A percentile compares a stretch with the other conserved stretches of the same genome.
Evolutionary conservation across 2,113 vertebrate species (phyloP).

Genomic region (Pachycephala philippinensis): DNA sequence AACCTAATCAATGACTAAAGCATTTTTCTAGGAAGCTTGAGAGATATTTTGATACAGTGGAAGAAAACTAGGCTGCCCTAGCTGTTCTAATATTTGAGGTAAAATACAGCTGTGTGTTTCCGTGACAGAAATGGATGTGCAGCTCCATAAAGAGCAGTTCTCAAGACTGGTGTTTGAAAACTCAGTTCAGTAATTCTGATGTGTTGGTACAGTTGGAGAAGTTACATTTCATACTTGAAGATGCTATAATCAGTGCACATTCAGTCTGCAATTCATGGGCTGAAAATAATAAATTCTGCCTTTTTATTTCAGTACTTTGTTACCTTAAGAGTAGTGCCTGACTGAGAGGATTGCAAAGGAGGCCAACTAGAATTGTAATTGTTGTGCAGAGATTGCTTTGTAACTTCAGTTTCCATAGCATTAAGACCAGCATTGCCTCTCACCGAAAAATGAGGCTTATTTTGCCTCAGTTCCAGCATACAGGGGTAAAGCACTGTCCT

Average conservation of each 20-base stretch:
- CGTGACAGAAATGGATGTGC: background rate
- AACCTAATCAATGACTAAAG: background rate
- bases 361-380: background rate
- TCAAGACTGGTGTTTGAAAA: background rate
- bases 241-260: background rate
- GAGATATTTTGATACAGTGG: background rate
- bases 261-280: background rate
- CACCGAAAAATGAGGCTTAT: background rate
- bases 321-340: background rate
- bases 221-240: background rate
- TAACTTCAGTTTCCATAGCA: background rate
- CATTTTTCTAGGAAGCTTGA: background rate
- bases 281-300: background rate
- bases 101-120: background rate
- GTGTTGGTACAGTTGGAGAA: background rate
- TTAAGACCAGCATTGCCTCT: background rate
- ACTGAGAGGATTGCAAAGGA: background rate
- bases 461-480: background rate
- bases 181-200: background rate
- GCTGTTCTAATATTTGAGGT: background rate
- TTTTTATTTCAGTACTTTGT: background rate
- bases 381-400: background rate
- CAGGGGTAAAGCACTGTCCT: background rate
- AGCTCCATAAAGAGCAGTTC: background rate
- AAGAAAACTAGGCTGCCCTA: background rate